Percentiles rank a stretch among this genome's conserved stretches.
phyloP scores from a whole-genome alignment of 2,797 vertebrate species.

The Danionella dracula region DNA sequence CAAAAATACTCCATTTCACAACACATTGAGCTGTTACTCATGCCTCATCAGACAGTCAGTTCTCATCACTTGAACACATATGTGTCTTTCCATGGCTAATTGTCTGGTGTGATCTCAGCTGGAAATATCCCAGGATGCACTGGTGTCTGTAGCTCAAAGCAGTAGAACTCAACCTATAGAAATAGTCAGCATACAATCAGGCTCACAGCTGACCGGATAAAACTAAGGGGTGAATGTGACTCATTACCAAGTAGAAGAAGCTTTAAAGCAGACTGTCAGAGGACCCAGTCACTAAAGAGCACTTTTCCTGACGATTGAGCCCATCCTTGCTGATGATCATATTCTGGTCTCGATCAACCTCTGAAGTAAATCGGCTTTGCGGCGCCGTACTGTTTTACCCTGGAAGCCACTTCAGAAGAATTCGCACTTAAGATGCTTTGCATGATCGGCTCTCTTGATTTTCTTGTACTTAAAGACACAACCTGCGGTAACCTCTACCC shows the following conservation, averaged over 20 bases:
- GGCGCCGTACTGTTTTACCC: constrained; percentile 25
- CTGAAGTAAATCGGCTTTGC: constrained; percentile 42
- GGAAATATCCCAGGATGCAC: constrained; percentile 49
- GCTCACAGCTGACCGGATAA: constrained; percentile 58
- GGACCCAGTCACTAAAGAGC: constrained; percentile 53
- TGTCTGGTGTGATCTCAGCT: constrained; percentile 35
- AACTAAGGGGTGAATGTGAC: constrained; percentile 45
- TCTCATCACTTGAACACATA: constrained; percentile 8
- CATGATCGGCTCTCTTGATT: constrained; percentile 44
- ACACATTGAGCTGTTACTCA: constrained; percentile 10
- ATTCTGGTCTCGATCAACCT: constrained; percentile 33
- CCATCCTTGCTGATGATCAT: constrained; percentile 46
- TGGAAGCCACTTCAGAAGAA: constrained; percentile 47
- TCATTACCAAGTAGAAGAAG: constrained; percentile 66
- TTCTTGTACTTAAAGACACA: constrained; percentile 44
- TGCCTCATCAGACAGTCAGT: not conserved
- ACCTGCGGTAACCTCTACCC: constrained; percentile 66
- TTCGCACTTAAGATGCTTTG: constrained; percentile 49
- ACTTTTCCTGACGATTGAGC: constrained; percentile 44
- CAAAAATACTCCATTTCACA: not conserved
- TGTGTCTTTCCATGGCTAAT: constrained; percentile 28
- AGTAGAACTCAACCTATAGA: constrained; percentile 45
- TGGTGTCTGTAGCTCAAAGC: constrained; percentile 51
- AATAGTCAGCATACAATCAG: constrained; percentile 53
- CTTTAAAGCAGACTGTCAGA: constrained; percentile 66